phyloP scores from a whole-genome alignment of 2,113 vertebrate species.

The Lepisosteus osseus region DNA sequence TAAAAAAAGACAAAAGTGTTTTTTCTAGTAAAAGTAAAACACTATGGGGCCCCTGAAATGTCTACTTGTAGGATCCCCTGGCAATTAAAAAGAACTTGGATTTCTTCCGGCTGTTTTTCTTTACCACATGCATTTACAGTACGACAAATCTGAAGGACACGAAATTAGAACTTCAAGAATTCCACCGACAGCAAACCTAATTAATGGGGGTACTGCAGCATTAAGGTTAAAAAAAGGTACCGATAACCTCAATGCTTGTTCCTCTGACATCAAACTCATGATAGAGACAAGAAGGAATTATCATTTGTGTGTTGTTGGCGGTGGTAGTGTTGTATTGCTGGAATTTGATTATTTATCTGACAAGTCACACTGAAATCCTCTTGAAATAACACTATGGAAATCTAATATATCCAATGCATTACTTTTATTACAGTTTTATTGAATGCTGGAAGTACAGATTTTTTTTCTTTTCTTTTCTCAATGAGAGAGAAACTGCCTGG shows the following conservation, averaged over 20 bases:
- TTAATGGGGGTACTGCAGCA: no score
- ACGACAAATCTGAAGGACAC: no score
- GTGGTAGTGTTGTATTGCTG: neutral
- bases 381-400: constrained; percentile 11
- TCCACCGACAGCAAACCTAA: no score
- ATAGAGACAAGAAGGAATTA: neutral
- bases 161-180: no score
- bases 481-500: constrained; percentile 14
- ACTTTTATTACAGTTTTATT: constrained; percentile 25
- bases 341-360: neutral
- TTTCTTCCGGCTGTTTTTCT: no score
- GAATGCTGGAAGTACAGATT: constrained; percentile 7
- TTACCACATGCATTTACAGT: no score
- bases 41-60: no score
- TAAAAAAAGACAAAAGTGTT: no score
- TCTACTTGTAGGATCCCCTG: no score
- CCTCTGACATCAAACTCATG: neutral
- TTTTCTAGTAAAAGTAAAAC: no score
- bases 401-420: constrained; percentile 19
- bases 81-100: no score
- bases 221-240: neutral
- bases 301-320: neutral
- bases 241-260: neutral
- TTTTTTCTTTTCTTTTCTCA: constrained; percentile 4
- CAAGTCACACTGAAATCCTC: neutral